phyloP scores from a whole-genome alignment of 2,888 invertebrate genomes.

The Imbricaverruca yamaguchii region DNA sequence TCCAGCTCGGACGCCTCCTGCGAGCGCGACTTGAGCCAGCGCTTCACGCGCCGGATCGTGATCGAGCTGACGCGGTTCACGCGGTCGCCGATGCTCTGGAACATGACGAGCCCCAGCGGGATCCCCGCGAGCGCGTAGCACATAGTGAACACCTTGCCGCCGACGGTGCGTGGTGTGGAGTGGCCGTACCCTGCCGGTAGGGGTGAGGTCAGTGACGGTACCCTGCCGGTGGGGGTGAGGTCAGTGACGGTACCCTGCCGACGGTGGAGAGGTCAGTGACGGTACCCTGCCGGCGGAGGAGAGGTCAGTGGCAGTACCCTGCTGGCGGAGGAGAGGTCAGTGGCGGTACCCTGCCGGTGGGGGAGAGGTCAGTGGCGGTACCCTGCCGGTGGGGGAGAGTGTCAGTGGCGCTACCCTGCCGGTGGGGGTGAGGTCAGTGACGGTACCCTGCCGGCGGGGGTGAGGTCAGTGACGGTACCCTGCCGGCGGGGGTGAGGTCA shows the following conservation, averaged over 20 bases:
- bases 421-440: background rate
- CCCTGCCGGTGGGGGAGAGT: background rate
- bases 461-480: background rate
- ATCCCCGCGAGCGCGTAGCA: slow-evolving; percentile 80
- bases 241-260: too few species aligned
- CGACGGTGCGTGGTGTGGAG: slow-evolving; percentile 70
- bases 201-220: too few species aligned
- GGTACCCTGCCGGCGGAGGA: too few species aligned
- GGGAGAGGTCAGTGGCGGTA: too few species aligned
- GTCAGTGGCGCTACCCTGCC: background rate
- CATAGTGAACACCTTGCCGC: slow-evolving; percentile 75
- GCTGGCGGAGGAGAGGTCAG: too few species aligned
- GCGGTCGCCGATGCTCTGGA: slow-evolving; percentile 97
- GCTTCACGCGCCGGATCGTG: slow-evolving; percentile 78
- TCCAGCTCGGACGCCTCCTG: slow-evolving; percentile 59
- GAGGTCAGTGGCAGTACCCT: too few species aligned
- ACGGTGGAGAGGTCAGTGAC: too few species aligned
- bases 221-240: too few species aligned
- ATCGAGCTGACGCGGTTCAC: slow-evolving; percentile 96
- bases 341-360: too few species aligned
- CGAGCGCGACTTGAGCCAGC: slow-evolving; percentile 49
- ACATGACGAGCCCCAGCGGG: slow-evolving; percentile 92
- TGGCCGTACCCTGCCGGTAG: slow-evolving; percentile 67
- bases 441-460: background rate
- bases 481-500: too few species aligned